Evolutionary conservation across 2,888 invertebrate genomes (phyloP), one percentile per base, ranked within the genome.

Genomic region (Ectemnius lituratus): DNA sequence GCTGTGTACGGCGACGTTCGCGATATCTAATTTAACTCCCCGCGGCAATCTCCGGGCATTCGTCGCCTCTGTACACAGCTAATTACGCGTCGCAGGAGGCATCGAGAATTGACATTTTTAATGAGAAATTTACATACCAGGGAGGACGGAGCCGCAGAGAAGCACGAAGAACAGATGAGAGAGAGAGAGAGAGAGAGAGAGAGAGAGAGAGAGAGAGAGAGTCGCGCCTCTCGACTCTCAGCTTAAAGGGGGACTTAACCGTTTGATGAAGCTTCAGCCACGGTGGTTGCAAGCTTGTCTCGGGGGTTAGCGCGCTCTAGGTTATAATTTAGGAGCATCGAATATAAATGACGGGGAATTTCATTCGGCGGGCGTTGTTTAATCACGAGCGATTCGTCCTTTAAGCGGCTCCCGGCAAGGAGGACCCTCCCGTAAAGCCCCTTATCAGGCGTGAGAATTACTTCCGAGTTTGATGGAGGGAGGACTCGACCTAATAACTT

Each of bases 401-500:
- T 37, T 37, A 37, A 37, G 37, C 37, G 37, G 28, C 27, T 23
- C 37, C 23, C 6, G 20, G 23, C 14, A 13, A 3, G 8, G 59
- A 60, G 16, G n/a, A 46, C 57, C 13, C 37, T 37, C 37, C 37
- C 57, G 8, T 20, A 46, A 52, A 57, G 37, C 49, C 47, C 27
- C 62, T 70, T 70, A 80, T 73, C 78, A 16, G 65, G 67, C 64
- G 46, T 18, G 68, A 57, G 68, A 69, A 66, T 67, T 63, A 67
- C 58, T 47, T 46, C 37, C 56, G 20, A 73, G 67, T 73, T 71
- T 27, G 70, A 67, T 67, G 63, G 69, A 73, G 61, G 63, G 69
- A 73, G 61, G n/a, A 57, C 71, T 76, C 81, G 71, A 76, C 71
- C 66, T 62, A 70, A 81, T 81, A 81, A 81, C 79, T 80, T 81